Conservation (phyloP, 2,113 vertebrate genomes). For the Pseudonaja textilis region DNA sequence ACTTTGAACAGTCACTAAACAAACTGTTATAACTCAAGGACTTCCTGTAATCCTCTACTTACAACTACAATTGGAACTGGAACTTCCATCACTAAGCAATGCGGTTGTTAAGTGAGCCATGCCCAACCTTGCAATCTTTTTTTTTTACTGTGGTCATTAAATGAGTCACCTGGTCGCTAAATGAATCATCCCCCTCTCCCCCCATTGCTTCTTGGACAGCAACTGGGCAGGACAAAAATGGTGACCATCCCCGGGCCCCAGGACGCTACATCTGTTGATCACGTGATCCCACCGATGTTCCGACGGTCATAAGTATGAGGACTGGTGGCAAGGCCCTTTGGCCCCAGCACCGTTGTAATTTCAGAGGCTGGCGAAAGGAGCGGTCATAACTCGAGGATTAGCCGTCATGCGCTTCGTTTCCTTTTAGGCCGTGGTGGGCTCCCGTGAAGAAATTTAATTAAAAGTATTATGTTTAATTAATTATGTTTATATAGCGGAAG, state of each 20-base stretch:
- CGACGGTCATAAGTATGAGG: not conserved
- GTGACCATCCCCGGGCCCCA: not conserved
- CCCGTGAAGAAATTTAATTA: not conserved
- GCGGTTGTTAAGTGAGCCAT: not conserved
- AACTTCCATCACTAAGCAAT: not conserved
- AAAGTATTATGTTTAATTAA: not conserved
- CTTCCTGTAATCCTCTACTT: too few species aligned
- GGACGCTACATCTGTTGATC: not conserved
- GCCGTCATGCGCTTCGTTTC: fast-evolving
- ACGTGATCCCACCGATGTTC: too few species aligned
- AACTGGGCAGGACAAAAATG: not conserved
- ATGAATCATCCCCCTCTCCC: fast-evolving
- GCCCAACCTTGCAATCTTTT: not conserved
- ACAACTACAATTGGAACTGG: too few species aligned
- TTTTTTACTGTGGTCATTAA: not conserved
- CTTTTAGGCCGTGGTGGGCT: not conserved
- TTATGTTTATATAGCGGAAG: not conserved
- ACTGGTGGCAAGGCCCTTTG: not conserved
- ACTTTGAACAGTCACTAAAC: not conserved
- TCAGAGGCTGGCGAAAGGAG: not conserved
- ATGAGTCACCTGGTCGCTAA: not conserved
- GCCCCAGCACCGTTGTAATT: not conserved
- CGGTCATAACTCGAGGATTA: not conserved
- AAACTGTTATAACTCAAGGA: not conserved
- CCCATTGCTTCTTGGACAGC: not conserved